phyloP scores from a whole-genome alignment of 2,888 invertebrate species.

The Alviniconcha strummeri region DNA sequence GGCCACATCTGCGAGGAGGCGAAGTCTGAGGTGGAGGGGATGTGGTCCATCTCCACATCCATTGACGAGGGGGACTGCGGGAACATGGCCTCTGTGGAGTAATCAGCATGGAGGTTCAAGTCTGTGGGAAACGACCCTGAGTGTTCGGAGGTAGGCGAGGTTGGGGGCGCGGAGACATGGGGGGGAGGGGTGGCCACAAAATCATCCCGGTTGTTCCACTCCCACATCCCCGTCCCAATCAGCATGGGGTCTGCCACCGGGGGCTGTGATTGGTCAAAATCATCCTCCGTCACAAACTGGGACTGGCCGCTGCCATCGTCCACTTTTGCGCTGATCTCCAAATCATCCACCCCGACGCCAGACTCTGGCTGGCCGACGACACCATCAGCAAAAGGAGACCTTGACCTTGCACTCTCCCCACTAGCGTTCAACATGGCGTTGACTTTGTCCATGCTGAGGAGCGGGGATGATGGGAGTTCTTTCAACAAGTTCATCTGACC shows the following conservation, averaged over 20 bases:
- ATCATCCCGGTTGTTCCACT: conserved; percentile 38
- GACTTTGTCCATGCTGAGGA: conserved; percentile 6
- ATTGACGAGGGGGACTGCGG: conserved; percentile 9
- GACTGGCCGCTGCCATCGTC: neutral
- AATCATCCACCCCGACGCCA: neutral
- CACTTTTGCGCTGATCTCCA: no score
- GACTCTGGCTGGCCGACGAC: neutral
- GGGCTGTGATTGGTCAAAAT: neutral
- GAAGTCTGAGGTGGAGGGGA: neutral
- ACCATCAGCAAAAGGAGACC: neutral
- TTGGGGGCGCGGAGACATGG: neutral
- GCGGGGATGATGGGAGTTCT: conserved; percentile 45
- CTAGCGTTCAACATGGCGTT: neutral
- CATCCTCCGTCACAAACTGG: neutral
- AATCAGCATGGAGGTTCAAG: conserved; percentile 10
- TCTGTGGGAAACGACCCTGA: neutral
- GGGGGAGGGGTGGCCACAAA: neutral
- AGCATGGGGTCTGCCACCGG: conserved; percentile 23
- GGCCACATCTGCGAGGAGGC: conserved; percentile 20
- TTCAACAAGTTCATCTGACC: conserved; percentile 42
- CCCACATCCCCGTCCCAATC: conserved; percentile 52
- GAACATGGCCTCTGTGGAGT: conserved; percentile 4
- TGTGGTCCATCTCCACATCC: conserved; percentile 19
- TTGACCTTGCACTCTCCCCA: neutral
- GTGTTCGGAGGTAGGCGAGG: conserved; percentile 21